Evolutionary conservation across 2,888 invertebrate genomes (phyloP), one percentile per base, ranked within the genome.

Genomic region (Lamproptera curius): DNA sequence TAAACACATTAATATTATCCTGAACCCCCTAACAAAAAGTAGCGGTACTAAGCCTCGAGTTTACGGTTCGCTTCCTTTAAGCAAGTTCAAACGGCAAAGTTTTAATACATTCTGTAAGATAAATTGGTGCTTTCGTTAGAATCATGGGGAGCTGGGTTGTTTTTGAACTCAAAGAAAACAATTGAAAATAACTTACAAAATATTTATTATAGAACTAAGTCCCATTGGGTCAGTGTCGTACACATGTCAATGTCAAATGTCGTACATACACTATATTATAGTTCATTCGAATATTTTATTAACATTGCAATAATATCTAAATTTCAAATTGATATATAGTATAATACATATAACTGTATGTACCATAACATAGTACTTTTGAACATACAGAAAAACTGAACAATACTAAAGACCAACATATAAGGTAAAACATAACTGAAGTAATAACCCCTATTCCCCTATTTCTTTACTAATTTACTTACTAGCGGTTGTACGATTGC

Each of bases 81-180:
- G 23, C 10, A 10, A 40, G 39, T 40, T 10, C 26, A 14, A 40
- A 40, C 15, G 14, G 11, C 23, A 14, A 40, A 40, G 15, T 28
- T 40, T 40, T 15, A 40, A 28, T 40, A 40, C 35, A 35, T 35
- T 35, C 15, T 4, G 16, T 16, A 35, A 16, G 35, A 35, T 35
- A 35, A 16, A 20, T 38, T 38, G 2, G 38, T 13, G 38, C 20
- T 20, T 38, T 23, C 20, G 13, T 20, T 38, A 2, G 13, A 38
- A 38, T 23, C 23, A 38, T 23, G 20, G 23, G 13, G 38, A 23
- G 37, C 37, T 37, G 11, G 6, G 16, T n/a, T 16, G 11, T 38
- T 23, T 23, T n/a, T n/a, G n/a, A n/a, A n/a, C n/a, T n/a, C n/a
- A n/a, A n/a, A n/a, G n/a, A n/a, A n/a, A n/a, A n/a, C n/a, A n/a